These are phyloP conservation scores for Platanista minor DNA, from an alignment of 2,113 vertebrate species.

Conservation along the genomic window DNA sequence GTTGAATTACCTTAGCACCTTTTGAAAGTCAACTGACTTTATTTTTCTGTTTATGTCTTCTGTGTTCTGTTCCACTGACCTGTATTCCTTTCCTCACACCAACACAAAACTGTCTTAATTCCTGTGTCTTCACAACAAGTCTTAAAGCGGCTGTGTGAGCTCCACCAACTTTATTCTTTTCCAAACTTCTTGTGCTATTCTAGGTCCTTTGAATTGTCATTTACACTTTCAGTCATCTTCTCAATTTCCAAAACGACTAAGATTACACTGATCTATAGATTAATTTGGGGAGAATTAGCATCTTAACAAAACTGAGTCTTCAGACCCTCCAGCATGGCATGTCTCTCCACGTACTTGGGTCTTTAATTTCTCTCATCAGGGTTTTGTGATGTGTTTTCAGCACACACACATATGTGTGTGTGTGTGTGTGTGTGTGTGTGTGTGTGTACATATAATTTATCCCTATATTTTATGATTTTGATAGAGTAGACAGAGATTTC, in stretches of 20 bases:
- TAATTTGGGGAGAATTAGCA: background rate
- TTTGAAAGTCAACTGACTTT: background rate
- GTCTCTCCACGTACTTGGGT: background rate
- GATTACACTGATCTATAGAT: background rate
- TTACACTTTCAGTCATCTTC: background rate
- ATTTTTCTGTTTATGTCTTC: accelerated
- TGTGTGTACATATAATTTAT: background rate
- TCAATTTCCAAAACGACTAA: background rate
- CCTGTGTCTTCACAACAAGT: background rate
- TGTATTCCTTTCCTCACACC: background rate
- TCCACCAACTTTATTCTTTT: background rate
- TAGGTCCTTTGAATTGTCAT: background rate
- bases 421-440: background rate
- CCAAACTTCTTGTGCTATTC: background rate
- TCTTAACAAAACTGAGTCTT: background rate
- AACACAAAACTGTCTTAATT: no score
- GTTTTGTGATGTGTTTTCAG: background rate
- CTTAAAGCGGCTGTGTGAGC: background rate
- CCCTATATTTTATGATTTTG: background rate
- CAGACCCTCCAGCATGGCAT: no score
- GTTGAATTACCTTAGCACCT: background rate
- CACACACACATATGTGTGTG: accelerated
- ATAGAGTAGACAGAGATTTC: background rate
- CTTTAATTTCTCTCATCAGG: background rate
- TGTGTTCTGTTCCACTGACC: accelerated